Base-by-base conservation (phyloP, 2,888 invertebrate genomes). In the Cerceris rybyensis region DNA sequence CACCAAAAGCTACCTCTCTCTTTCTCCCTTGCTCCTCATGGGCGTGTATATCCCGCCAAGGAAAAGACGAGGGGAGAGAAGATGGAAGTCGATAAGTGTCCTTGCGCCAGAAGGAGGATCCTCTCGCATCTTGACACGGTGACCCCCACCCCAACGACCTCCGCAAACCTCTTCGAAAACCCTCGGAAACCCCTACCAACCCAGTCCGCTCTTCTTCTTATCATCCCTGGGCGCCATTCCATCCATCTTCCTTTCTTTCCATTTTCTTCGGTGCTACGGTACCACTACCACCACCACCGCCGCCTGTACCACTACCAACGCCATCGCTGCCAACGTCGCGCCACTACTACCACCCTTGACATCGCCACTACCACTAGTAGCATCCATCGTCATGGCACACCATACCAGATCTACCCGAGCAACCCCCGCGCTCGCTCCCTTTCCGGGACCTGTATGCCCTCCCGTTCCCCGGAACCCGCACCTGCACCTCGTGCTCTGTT, bases 401-500 rank as follows among this genome's bases (percentile, higher is more conserved):
- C 86, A 85, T 85, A 85, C 83, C 86, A 85, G 84, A 81, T 70
- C 78, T 78, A 65, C 68, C 68, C 28, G 28, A 68, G 67, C 78
- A 57, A 75, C 81, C 76, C 78, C 75, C 78, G 69, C 73, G 78
- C 64, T 81, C 82, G 78, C 92, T 92, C 93, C 93, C 93, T 92
- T 93, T 93, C 93, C 93, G 93, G 93, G 93, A 93, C 90, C 94
- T 94, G 95, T 94, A 95, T 94, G 93, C 93, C 86, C 93, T 93
- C 93, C 85, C 86, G 83, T 87, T 84, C 86, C 72, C 77, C 90
- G 94, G 94, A 94, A 94, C 94, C 95, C 94, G 93, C 93, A 85
- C 89, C 93, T 93, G 93, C 93, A 85, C 88, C 87, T 89, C 88
- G 86, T 94, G 94, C 94, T 95, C 95, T 91, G 95, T 95, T 96